Base-by-base conservation (phyloP, 2,113 vertebrate genomes). In the Charadrius vociferus region DNA sequence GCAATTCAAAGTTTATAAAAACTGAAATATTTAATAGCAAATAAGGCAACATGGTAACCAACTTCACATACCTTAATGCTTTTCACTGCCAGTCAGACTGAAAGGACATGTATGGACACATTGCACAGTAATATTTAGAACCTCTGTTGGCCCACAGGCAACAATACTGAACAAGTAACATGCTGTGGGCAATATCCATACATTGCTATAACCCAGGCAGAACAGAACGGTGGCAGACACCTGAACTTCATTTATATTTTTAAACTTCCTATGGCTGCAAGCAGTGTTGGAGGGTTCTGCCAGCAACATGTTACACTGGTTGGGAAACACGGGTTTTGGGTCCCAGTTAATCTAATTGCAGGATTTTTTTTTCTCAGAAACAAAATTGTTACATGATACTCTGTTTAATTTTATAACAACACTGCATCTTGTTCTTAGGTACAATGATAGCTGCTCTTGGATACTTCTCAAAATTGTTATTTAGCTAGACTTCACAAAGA, bases 141-240 rank as follows among this genome's bases (percentile, higher is more conserved):
- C 14, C 66, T 39, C 79, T 88, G 39, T 49, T 58, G 75, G 91
- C 93, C 79, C 93, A 96, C 47, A 81, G 94, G 95, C 91, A 92
- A 70, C 93, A 88, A 16, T 58, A 80, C 80, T 12, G 71, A 92
- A 83, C 82, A 83, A 88, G 88, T 70, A 88, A 45, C 6, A 8
- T 53, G 91, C 96, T 92, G 55, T 1, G 0, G 93, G 96, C 80
- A 91, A 63, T 56, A 88, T 45, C 91, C 80, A 83, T 65, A 80
- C 75, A 41, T 49, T 70, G 88, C 67, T 86, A 7, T 34, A 88
- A 80, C 75, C 58, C 41, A 27, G 67, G 79, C 67, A 77, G 58
- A 90, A 77, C 37, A 70, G 50, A 90, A 56, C 43, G 58, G 75
- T 39, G 59, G 45, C 86, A 78, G 88, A 32, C 80, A 94, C 73